phyloP scores from a whole-genome alignment of 2,888 invertebrate species.

The Bruchidius siliquastri region DNA sequence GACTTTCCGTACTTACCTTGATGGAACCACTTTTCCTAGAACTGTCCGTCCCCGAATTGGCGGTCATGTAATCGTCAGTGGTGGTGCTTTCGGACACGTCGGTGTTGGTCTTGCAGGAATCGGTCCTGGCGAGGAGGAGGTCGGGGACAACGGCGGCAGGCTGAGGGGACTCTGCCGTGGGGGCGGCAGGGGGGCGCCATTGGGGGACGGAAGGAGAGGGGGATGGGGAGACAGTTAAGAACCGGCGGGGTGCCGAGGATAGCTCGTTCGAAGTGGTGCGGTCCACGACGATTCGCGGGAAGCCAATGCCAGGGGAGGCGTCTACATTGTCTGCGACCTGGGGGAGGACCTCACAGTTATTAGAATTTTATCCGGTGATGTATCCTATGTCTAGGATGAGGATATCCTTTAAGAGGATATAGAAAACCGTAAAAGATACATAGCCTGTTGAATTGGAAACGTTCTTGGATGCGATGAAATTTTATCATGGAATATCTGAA shows the following conservation, averaged over 20 bases:
- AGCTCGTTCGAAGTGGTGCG: constrained; percentile 4
- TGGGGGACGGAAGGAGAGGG: not conserved
- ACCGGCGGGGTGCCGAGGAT: constrained; percentile 4
- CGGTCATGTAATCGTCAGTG: constrained; percentile 86
- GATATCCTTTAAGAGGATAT: no score
- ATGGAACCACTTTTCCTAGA: constrained; percentile 60
- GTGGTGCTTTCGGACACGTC: constrained; percentile 84
- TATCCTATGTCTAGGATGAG: no score
- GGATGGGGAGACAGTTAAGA: not conserved
- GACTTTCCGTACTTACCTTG: constrained; percentile 54
- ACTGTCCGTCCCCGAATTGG: constrained; percentile 65
- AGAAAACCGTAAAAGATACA: no score
- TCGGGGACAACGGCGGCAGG: constrained; percentile 44
- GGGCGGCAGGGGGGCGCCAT: constrained; percentile 11
- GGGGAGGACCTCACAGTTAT: no score
- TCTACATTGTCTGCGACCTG: not conserved
- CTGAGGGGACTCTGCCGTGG: constrained; percentile 39
- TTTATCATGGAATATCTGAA: no score
- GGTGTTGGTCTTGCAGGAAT: constrained; percentile 68
- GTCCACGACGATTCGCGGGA: constrained; percentile 23
- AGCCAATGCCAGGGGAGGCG: constrained; percentile 34
- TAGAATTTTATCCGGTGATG: no score
- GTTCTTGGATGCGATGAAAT: no score
- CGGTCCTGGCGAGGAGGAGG: constrained; percentile 60
- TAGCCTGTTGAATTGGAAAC: no score